Evolutionary conservation across 1,140 invertebrate species (phyloP).

Genomic region (Melitaea cinxia): DNA sequence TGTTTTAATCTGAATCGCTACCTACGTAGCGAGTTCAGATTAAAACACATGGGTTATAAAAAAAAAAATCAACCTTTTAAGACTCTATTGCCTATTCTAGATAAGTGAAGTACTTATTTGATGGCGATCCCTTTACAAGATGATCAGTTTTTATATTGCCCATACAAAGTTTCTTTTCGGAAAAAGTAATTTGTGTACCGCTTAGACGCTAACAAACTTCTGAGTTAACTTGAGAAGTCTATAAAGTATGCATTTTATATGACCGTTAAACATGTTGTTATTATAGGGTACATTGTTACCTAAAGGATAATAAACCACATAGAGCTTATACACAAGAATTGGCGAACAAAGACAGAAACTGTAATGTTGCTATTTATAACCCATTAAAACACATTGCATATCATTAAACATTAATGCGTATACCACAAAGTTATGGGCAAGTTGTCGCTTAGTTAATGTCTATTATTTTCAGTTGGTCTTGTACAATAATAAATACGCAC

Average conservation of each 20-base stretch:
- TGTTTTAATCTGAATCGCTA: no score
- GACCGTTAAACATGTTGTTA: constrained; percentile 1
- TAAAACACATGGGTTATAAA: no score
- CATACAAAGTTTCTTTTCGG: background rate
- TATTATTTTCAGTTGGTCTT: constrained; percentile 27
- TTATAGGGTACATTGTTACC: background rate
- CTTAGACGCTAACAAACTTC: background rate
- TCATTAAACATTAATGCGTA: constrained; percentile 13
- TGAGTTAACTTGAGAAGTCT: background rate
- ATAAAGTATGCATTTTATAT: background rate
- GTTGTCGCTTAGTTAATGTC: constrained; percentile 16
- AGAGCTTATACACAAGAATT: background rate
- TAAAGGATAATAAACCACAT: background rate
- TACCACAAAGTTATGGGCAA: constrained; percentile 5
- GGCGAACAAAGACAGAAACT: background rate
- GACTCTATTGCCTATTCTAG: no score
- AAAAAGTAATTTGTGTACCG: background rate
- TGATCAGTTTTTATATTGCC: background rate
- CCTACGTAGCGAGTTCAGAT: no score
- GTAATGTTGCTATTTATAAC: constrained; percentile 7
- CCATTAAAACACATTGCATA: constrained; percentile 8
- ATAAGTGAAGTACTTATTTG: no score
- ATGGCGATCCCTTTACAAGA: no score
- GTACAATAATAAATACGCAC: constrained; percentile 31
- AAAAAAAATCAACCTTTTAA: no score